Evolutionary conservation across 2,113 vertebrate species (phyloP).

Genomic region (Misgurnus anguillicaudatus): DNA sequence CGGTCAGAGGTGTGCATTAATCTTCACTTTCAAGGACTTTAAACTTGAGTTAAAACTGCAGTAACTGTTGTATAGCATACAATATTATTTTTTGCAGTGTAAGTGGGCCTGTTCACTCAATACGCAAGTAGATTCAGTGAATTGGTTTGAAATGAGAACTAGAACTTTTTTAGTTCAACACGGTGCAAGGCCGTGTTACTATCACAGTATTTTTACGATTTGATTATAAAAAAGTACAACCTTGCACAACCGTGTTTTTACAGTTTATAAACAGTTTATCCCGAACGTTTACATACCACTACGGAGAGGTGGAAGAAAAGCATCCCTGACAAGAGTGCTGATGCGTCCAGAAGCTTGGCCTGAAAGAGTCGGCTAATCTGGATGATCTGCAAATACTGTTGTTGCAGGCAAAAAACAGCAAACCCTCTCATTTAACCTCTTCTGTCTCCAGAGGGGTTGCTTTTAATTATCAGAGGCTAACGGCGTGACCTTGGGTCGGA

Average conservation of each 20-base stretch:
- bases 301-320: constrained; percentile 22
- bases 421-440: constrained; percentile 82
- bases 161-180: no score
- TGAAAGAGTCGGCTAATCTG: constrained; percentile 40
- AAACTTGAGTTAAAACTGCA: no score
- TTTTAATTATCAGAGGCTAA: constrained; percentile 92
- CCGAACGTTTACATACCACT: constrained; percentile 2
- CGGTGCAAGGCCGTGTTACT: no score
- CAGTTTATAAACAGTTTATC: constrained; percentile 24
- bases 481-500: constrained; percentile 82
- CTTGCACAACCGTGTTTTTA: background rate
- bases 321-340: constrained; percentile 15
- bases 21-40: no score
- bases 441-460: constrained; percentile 80
- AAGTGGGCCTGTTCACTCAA: no score
- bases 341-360: constrained; percentile 60
- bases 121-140: no score
- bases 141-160: no score
- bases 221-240: background rate
- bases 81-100: no score
- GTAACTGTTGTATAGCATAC: no score
- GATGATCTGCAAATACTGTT: constrained; percentile 67
- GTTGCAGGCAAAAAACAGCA: constrained; percentile 67
- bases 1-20: no score
- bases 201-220: background rate